Base-by-base conservation (phyloP, 2,797 vertebrate species). In the Cuculus canorus region DNA sequence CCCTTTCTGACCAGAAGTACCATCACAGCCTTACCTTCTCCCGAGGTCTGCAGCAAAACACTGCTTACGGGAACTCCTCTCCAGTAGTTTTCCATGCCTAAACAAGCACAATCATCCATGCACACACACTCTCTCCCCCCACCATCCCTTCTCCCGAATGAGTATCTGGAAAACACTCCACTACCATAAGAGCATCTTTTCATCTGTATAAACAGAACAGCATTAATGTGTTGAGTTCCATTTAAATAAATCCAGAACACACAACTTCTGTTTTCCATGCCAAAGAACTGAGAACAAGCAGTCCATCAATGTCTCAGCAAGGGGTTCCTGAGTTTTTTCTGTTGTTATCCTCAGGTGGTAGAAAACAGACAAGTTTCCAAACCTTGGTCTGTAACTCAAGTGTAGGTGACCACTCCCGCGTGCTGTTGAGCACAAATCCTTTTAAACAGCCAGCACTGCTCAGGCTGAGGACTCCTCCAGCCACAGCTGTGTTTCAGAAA, bases 81-180 rank as follows among this genome's bases (percentile, higher is more conserved):
- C 76, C 23, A 5, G 95, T 97, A 90, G 76, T 97, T 97, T 98
- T 98, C 96, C 95, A 97, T 61, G 63, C 72, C 82, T 92, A 80
- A 95, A 47, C 0, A 2, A 35, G 25, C 17, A 45, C 73, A 37
- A 6, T 78, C 82, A 78, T 48, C 47, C 66, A 66, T 66, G 76
- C 28, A 21, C 5, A n/a, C 4, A 57, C 22, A 30, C 5, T 61
- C 24, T 69, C 43, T 47, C 54, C 48, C 37, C 37, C 63, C n/a
- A 13, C 33, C 57, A 86, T 83, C 89, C 45, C 69, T 91, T 90
- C 91, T 96, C 86, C 73, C 85, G 85, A 72, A 77, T 2, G 5
- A 92, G 84, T 37, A 75, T 84, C 89, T 57, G n/a, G 73, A 97
- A 97, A 96, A 92, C 94, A 88, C 66, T 66, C 59, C 52, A 70